Conservation (phyloP, 2,888 invertebrate species). For the Syritta pipiens region DNA sequence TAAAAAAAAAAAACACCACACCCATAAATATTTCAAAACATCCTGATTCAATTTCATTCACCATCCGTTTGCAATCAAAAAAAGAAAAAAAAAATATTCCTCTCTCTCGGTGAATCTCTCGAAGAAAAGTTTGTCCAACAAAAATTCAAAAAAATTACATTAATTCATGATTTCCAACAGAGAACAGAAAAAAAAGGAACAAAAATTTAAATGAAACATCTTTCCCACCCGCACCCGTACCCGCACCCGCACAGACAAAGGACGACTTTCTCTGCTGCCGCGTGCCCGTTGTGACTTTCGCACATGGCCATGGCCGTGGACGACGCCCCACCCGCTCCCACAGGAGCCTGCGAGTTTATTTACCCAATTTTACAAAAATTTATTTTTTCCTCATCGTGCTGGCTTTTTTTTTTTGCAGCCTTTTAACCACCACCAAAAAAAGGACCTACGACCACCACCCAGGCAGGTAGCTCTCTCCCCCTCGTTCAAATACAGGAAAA, state of each 20-base stretch:
- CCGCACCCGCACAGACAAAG: neutral
- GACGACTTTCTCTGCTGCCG: neutral
- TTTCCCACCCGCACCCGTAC: neutral
- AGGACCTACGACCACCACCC: neutral
- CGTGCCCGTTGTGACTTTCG: conserved; percentile 47
- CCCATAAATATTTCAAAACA: conserved; percentile 43
- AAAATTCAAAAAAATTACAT: conserved; percentile 50
- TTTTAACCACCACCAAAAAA: conserved; percentile 24
- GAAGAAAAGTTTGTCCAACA: conserved; percentile 22
- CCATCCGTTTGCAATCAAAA: conserved; percentile 49
- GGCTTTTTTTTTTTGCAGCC: conserved; percentile 19
- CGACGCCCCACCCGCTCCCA: conserved; percentile 17
- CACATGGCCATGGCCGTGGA: conserved; percentile 51
- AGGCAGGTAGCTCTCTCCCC: neutral
- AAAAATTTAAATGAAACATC: conserved; percentile 28
- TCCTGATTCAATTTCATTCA: conserved; percentile 45
- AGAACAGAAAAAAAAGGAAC: neutral
- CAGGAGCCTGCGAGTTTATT: conserved; percentile 59
- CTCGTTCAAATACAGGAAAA: conserved; percentile 41
- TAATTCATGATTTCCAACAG: conserved; percentile 52
- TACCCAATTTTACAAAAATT: conserved; percentile 44
- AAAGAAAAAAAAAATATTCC: too few species aligned
- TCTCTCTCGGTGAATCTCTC: conserved; percentile 20
- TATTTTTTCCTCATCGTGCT: conserved; percentile 39
- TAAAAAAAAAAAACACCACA: conserved; percentile 13